A percentile compares a stretch with the other conserved stretches of the same genome.
phyloP scores from a whole-genome alignment of 1,140 invertebrate genomes.

The Subanguina moxae region DNA sequence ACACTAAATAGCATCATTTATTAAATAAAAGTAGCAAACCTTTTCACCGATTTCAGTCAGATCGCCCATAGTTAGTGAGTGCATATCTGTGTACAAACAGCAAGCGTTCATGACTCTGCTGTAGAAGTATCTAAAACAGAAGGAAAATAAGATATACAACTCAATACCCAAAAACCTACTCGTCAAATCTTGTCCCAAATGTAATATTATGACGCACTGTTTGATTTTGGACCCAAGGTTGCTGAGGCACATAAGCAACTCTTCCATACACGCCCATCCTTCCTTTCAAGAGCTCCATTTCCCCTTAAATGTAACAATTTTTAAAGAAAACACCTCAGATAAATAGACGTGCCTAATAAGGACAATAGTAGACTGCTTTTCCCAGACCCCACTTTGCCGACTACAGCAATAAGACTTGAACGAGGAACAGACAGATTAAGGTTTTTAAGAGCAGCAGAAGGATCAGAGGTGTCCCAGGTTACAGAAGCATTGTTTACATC shows the following conservation, averaged over 20 bases:
- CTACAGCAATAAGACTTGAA: constrained; percentile 18
- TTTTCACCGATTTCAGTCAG: constrained; percentile 65
- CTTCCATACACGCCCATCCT: constrained; percentile 22
- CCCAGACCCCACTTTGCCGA: constrained; percentile 35
- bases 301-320: constrained; percentile 60
- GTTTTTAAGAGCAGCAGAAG: constrained; percentile 21
- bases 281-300: constrained; percentile 59
- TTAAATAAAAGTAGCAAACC: constrained; percentile 49
- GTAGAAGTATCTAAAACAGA: constrained; percentile 65
- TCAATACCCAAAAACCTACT: constrained; percentile 41
- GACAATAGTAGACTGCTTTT: constrained; percentile 38
- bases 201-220: constrained; percentile 81
- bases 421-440: constrained; percentile 31
- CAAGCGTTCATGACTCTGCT: constrained; percentile 64
- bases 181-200: constrained; percentile 71
- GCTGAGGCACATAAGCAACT: constrained; percentile 75
- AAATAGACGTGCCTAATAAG: constrained; percentile 50
- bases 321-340: constrained; percentile 6
- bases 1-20: constrained; percentile 11
- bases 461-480: constrained; percentile 53
- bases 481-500: constrained; percentile 29
- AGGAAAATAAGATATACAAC: too few relatives aligned
- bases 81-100: constrained; percentile 60
- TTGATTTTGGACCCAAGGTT: constrained; percentile 91
- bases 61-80: constrained; percentile 62